These are phyloP conservation scores for Xenus cinereus DNA, from an alignment of 2,113 vertebrate genomes.

Conservation along the genomic window DNA sequence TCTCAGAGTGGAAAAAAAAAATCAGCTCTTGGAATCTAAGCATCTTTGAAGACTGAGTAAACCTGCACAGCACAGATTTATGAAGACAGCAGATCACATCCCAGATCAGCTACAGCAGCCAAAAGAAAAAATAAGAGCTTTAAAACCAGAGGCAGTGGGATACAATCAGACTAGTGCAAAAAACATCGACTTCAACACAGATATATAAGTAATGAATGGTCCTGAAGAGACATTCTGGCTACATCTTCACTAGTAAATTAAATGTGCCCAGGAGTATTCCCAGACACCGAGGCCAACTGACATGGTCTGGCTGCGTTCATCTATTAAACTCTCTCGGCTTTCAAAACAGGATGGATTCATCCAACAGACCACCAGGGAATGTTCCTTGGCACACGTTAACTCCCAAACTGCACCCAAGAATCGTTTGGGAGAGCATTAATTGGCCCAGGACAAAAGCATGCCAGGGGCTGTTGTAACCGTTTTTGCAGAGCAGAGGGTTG, in stretches of 20 bases:
- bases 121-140: constrained; percentile 5
- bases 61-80: neutral
- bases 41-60: neutral
- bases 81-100: neutral
- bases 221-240: constrained; percentile 19
- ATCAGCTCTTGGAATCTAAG: neutral
- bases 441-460: neutral
- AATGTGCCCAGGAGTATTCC: neutral
- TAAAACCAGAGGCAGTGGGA: constrained; percentile 13
- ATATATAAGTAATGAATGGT: neutral
- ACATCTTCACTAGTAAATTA: constrained; percentile 27
- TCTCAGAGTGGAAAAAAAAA: neutral
- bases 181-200: neutral
- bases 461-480: neutral
- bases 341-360: neutral
- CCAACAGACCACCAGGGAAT: neutral
- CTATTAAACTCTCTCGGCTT: neutral
- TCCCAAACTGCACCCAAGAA: neutral
- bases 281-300: neutral
- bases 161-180: neutral
- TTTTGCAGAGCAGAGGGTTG: neutral
- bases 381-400: neutral
- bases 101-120: neutral
- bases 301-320: neutral
- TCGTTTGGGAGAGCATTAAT: neutral